Conservation (phyloP, 2,797 vertebrate species). For the Hippoglossus hippoglossus region DNA sequence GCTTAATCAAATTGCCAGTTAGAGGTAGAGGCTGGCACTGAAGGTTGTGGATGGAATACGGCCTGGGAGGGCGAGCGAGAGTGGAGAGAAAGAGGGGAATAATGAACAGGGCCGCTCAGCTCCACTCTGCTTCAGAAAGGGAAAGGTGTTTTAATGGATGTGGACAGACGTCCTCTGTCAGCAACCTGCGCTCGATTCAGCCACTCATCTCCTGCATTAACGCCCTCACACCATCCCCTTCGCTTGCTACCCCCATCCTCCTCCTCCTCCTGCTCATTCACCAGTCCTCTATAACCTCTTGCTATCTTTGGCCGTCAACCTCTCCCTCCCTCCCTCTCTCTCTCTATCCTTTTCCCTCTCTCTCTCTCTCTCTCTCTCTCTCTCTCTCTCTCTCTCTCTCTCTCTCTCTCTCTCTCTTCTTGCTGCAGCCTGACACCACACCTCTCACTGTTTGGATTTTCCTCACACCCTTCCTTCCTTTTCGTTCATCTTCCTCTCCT, state of each 20-base stretch:
- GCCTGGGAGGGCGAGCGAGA: slow-evolving; percentile 31
- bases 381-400: slow-evolving; percentile 15
- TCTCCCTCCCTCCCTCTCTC: slow-evolving; percentile 11
- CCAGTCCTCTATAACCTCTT: slow-evolving; percentile 55
- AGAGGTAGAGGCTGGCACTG: slow-evolving; percentile 63
- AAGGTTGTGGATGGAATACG: slow-evolving; percentile 64
- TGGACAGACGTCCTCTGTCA: slow-evolving; percentile 79
- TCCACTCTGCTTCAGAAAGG: slow-evolving; percentile 48
- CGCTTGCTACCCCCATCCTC: slow-evolving; percentile 5
- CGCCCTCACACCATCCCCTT: slow-evolving; percentile 22
- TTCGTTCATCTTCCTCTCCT: not conserved
- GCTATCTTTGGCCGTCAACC: slow-evolving; percentile 52
- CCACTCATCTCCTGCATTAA: slow-evolving; percentile 75
- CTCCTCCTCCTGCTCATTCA: slow-evolving; percentile 5
- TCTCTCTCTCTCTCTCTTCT: slow-evolving; percentile 26
- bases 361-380: not conserved
- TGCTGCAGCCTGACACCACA: slow-evolving; percentile 39
- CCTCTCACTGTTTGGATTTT: slow-evolving; percentile 32
- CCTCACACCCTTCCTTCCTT: slow-evolving; percentile 8
- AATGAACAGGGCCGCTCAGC: slow-evolving; percentile 65
- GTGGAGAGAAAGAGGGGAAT: slow-evolving; percentile 40
- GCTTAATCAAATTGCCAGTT: slow-evolving; percentile 81
- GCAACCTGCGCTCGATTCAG: slow-evolving; percentile 66
- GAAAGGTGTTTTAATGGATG: slow-evolving; percentile 78
- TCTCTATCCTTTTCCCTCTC: slow-evolving; percentile 32